phyloP scores from a whole-genome alignment of 2,797 vertebrate genomes.

The Poeciliopsis presidionis region DNA sequence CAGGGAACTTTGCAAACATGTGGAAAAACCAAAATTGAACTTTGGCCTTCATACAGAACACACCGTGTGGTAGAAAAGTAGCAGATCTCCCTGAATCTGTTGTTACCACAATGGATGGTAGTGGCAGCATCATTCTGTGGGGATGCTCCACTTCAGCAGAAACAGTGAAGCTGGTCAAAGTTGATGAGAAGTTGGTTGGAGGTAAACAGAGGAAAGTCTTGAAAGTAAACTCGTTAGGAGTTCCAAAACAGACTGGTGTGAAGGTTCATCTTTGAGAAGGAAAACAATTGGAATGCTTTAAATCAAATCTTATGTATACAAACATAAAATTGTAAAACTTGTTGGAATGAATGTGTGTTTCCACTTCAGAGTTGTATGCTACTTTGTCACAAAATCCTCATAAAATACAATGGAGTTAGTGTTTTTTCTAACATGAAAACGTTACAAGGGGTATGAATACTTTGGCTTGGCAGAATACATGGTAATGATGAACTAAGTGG shows the following conservation, averaged over 20 bases:
- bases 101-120: neutral
- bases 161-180: neutral
- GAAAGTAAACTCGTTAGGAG: neutral
- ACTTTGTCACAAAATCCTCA: no score
- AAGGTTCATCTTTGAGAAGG: neutral
- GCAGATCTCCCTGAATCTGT: neutral
- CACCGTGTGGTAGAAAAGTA: neutral
- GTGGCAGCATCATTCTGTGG: neutral
- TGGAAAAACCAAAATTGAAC: conserved; percentile 1
- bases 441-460: neutral
- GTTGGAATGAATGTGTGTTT: neutral
- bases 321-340: neutral
- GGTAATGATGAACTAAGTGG: conserved; percentile 34
- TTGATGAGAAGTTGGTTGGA: neutral
- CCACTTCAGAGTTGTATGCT: neutral
- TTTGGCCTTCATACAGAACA: neutral
- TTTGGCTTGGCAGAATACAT: conserved; percentile 11
- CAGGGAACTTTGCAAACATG: neutral
- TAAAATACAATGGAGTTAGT: no score
- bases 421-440: neutral
- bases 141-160: neutral
- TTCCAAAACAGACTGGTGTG: neutral
- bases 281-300: neutral
- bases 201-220: neutral
- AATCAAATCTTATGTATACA: neutral